Conservation (phyloP, 2,797 vertebrate species). For the Ambastaia sidthimunki region DNA sequence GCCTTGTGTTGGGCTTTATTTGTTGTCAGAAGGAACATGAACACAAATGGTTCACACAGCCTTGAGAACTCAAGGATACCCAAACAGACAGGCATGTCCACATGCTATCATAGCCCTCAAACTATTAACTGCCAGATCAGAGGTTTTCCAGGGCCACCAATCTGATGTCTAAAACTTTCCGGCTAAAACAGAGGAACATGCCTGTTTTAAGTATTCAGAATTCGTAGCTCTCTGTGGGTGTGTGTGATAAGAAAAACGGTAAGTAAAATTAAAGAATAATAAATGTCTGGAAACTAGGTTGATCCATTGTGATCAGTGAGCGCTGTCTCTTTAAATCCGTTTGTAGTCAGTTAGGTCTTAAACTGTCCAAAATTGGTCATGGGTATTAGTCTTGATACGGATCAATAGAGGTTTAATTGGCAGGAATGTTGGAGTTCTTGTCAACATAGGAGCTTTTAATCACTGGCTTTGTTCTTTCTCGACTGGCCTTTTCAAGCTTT, state of each 20-base stretch:
- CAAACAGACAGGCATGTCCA: slow-evolving; percentile 17
- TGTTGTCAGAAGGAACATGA: slow-evolving; percentile 36
- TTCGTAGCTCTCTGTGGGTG: not conserved
- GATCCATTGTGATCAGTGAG: not conserved
- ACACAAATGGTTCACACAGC: slow-evolving; percentile 58
- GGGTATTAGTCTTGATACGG: slow-evolving; percentile 1
- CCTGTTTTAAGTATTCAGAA: not conserved
- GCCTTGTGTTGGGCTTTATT: slow-evolving; percentile 29
- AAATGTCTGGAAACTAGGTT: not conserved
- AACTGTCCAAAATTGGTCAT: not conserved
- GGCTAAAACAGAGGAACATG: not conserved
- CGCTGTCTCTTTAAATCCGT: not conserved
- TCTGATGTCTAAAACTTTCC: not conserved
- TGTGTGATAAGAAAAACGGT: not conserved
- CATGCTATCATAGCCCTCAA: not conserved
- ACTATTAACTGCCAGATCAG: not conserved
- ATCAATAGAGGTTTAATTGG: not conserved
- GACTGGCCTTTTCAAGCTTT: not conserved
- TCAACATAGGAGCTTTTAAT: slow-evolving; percentile 8
- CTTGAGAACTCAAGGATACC: slow-evolving; percentile 72
- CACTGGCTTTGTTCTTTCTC: not conserved
- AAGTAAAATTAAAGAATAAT: not conserved
- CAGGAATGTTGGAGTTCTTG: not conserved
- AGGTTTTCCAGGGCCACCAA: not conserved
- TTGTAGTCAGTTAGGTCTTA: not conserved